phyloP scores from a whole-genome alignment of 2,113 vertebrate genomes.

The Lampris megalopsis region DNA sequence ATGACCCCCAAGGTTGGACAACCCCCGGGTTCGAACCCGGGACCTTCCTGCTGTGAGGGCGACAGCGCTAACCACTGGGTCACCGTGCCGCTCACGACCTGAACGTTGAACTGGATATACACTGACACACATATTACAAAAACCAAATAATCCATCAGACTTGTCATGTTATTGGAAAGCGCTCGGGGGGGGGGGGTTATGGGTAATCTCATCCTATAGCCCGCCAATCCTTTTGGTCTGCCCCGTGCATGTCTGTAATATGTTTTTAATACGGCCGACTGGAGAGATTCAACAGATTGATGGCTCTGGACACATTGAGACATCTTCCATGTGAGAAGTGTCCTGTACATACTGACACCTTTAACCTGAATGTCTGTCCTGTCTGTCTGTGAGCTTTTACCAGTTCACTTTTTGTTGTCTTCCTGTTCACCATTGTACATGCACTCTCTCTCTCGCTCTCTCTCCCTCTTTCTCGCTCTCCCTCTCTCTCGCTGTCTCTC shows the following conservation, averaged over 20 bases:
- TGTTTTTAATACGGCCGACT: conserved; percentile 54
- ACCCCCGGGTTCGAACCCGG: too few relatives aligned
- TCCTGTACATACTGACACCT: conserved; percentile 3
- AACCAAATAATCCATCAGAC: conserved; percentile 54
- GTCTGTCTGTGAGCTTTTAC: neutral
- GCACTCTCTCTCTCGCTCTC: too few relatives aligned
- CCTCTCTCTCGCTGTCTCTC: too few relatives aligned
- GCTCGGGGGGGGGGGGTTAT: conserved; percentile 12
- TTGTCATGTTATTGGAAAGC: conserved; percentile 51
- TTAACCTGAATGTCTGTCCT: conserved; percentile 27
- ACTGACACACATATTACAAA: conserved; percentile 58
- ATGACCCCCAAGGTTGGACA: too few relatives aligned
- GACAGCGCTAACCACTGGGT: too few relatives aligned
- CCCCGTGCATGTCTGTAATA: conserved; percentile 33
- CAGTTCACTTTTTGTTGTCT: neutral
- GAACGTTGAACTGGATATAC: conserved; percentile 33
- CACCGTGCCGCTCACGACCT: conserved; percentile 16
- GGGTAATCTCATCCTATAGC: conserved; percentile 49
- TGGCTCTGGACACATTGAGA: conserved; percentile 19
- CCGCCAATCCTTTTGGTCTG: conserved; percentile 21
- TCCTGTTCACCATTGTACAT: neutral
- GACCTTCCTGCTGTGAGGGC: too few relatives aligned
- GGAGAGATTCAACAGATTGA: conserved; percentile 44
- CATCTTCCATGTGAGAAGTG: conserved; percentile 4
- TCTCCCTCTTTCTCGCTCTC: too few relatives aligned